Conservation (phyloP, 2,113 vertebrate genomes). For the Parotia lawesii region DNA sequence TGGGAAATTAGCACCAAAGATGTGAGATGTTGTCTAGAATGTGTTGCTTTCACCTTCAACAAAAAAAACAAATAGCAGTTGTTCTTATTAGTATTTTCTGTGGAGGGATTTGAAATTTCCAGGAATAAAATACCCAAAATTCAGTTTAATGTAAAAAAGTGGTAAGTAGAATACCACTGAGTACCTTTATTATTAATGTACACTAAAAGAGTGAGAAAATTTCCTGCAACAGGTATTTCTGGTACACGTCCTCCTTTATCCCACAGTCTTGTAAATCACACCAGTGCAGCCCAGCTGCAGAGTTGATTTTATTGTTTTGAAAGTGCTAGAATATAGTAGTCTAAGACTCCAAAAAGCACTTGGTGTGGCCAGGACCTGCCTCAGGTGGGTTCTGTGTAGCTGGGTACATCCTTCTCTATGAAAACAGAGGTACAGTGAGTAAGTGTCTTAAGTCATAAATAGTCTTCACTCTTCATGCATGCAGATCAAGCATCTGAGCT, state of each 20-base stretch:
- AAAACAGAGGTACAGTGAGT: not conserved
- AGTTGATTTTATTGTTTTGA: not conserved
- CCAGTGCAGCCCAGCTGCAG: not conserved
- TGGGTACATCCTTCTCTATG: not conserved
- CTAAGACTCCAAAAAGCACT: not conserved
- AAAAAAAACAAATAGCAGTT: not conserved
- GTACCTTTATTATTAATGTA: not conserved
- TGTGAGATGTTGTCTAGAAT: not conserved
- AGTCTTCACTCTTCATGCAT: not conserved
- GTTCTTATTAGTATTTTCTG: not conserved
- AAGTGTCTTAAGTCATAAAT: not conserved
- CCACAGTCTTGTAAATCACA: not conserved
- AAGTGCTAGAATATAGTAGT: not conserved
- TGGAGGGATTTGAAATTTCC: not conserved
- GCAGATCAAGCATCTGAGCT: not conserved
- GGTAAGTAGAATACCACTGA: not conserved
- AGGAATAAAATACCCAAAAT: not conserved
- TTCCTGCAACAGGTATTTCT: not conserved
- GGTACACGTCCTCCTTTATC: not conserved
- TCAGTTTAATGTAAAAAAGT: not conserved
- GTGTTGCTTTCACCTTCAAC: not conserved
- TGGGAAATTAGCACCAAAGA: not conserved
- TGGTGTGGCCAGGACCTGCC: not conserved
- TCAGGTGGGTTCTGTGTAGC: not conserved
- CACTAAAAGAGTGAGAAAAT: not conserved